These are phyloP conservation scores for Lasioglossum albipes DNA, from an alignment of 1,140 invertebrate species.

Conservation along the genomic window DNA sequence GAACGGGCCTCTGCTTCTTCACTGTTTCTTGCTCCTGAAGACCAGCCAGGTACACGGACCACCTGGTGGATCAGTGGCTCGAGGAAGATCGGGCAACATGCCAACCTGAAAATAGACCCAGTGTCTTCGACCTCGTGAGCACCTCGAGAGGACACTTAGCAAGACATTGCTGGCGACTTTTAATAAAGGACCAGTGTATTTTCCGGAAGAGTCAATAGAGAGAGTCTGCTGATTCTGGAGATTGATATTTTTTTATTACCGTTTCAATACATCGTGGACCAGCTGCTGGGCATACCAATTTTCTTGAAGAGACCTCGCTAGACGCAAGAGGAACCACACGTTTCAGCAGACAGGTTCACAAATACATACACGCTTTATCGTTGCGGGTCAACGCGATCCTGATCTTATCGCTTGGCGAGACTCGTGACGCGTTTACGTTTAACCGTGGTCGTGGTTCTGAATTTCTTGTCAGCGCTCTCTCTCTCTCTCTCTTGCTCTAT, in stretches of 20 bases:
- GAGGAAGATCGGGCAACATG: not conserved
- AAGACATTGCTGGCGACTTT: too few relatives aligned
- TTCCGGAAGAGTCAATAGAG: too few relatives aligned
- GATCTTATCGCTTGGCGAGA: constrained; percentile 33
- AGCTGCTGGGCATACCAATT: not conserved
- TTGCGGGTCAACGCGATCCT: constrained; percentile 31
- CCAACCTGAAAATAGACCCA: too few relatives aligned
- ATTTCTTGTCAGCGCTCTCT: not conserved
- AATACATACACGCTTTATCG: constrained; percentile 15
- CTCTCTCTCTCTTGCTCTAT: not conserved
- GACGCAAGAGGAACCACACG: not conserved
- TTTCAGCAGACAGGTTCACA: constrained; percentile 4
- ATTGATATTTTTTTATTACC: too few relatives aligned
- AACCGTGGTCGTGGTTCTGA: constrained; percentile 38
- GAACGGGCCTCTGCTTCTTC: too few relatives aligned
- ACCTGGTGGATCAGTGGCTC: not conserved
- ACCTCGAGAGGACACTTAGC: too few relatives aligned
- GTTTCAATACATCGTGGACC: too few relatives aligned
- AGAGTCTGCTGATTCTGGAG: too few relatives aligned
- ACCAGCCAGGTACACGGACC: not conserved
- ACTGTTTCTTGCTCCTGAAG: not conserved
- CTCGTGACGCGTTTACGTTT: constrained; percentile 33
- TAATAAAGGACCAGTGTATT: too few relatives aligned
- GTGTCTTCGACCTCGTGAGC: too few relatives aligned
- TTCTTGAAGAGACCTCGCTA: not conserved